Conservation (phyloP, 2,113 vertebrate genomes). For the Salvator merianae region DNA sequence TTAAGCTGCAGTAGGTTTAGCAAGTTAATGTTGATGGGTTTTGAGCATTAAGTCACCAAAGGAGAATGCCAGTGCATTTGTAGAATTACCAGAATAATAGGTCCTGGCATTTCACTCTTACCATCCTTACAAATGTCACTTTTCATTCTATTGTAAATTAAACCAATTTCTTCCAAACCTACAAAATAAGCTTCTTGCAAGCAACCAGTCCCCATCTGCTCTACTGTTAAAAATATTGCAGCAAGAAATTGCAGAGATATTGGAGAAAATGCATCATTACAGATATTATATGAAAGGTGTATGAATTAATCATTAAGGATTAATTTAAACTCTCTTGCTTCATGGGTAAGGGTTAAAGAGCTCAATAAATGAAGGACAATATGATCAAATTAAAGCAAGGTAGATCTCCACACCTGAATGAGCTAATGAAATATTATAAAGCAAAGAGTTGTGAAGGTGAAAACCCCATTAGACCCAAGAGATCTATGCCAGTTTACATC, state of each 20-base stretch:
- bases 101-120: constrained; percentile 74
- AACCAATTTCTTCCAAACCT: constrained; percentile 74
- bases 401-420: constrained; percentile 47
- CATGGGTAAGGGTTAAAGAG: constrained; percentile 18
- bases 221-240: constrained; percentile 62
- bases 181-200: constrained; percentile 73
- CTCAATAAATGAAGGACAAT: constrained; percentile 6
- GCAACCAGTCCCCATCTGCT: constrained; percentile 63
- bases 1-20: constrained; percentile 60
- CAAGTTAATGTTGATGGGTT: constrained; percentile 72
- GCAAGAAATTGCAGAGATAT: constrained; percentile 36
- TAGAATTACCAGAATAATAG: constrained; percentile 77
- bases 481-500: not conserved
- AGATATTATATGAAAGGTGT: constrained; percentile 30
- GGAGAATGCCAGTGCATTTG: constrained; percentile 64
- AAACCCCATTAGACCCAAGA: constrained; percentile 27
- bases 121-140: constrained; percentile 79
- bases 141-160: constrained; percentile 80
- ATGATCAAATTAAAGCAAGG: constrained; percentile 20
- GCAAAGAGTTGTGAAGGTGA: constrained; percentile 9
- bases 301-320: constrained; percentile 33
- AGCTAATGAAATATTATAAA: constrained; percentile 23
- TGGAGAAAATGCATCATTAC: constrained; percentile 48
- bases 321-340: constrained; percentile 37
- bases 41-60: constrained; percentile 72